A percentile compares a stretch with the other conserved stretches of the same genome.
These are phyloP conservation scores for Rhea americana DNA, from an alignment of 2,113 vertebrate species.

Conservation along the genomic window DNA sequence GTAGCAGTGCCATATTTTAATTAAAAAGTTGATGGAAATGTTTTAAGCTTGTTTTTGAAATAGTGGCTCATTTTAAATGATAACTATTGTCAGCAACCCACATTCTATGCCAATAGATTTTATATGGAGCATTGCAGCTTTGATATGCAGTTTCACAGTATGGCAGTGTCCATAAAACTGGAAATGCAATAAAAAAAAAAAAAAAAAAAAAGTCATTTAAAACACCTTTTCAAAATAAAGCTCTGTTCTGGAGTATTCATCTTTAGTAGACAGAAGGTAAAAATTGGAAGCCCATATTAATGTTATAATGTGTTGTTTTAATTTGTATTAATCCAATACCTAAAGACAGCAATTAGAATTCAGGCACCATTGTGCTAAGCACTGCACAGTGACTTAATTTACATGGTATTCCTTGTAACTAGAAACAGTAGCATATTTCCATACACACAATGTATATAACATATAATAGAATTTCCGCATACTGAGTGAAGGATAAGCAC, in stretches of 20 bases:
- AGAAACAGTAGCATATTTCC: not conserved
- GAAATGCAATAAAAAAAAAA: not conserved
- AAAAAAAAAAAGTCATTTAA: not conserved
- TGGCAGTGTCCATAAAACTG: not conserved
- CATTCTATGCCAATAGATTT: not conserved
- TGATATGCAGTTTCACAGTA: not conserved
- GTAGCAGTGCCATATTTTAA: not conserved
- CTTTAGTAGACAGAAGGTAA: not conserved
- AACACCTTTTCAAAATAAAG: not conserved
- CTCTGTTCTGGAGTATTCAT: not conserved
- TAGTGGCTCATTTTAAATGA: not conserved
- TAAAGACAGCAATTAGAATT: not conserved
- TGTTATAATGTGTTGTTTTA: not conserved
- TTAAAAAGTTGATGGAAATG: not conserved
- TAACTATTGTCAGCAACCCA: not conserved
- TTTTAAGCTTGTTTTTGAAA: conserved; percentile 4
- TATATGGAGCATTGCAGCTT: not conserved
- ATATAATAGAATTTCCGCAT: not conserved
- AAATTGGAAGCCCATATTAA: not conserved
- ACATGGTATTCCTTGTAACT: not conserved
- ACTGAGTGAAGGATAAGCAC: not conserved
- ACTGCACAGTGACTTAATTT: not conserved
- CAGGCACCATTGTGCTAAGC: not conserved
- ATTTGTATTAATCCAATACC: not conserved
- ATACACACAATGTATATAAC: not conserved